A percentile compares a stretch with the other conserved stretches of the same genome.
These are phyloP conservation scores for Rhopalosiphum nymphaeae DNA, from an alignment of 2,888 invertebrate genomes.

Conservation along the genomic window DNA sequence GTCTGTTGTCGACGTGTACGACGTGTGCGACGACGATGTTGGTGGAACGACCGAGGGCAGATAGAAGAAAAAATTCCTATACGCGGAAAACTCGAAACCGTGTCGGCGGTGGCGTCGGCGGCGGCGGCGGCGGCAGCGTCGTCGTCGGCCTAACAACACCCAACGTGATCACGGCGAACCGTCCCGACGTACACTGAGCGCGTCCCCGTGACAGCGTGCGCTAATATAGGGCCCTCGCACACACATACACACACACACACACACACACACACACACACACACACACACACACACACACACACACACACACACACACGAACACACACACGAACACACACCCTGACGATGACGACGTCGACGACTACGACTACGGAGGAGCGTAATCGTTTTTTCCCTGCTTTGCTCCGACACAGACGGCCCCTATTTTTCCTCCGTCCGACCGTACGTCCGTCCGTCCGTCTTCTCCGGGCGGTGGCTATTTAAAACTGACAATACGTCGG, in stretches of 20 bases:
- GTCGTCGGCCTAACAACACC: background rate
- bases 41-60: background rate
- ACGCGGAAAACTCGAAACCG: constrained; percentile 9
- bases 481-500: constrained; percentile 48
- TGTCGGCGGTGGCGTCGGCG: too few relatives aligned
- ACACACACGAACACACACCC: background rate
- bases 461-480: constrained; percentile 9
- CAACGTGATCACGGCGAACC: constrained; percentile 19
- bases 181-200: constrained; percentile 56
- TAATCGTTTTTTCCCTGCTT: constrained; percentile 12
- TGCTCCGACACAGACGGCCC: constrained; percentile 17
- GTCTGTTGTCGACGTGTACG: background rate
- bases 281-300: background rate
- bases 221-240: background rate
- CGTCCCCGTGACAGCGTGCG: constrained; percentile 33
- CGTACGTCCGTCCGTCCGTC: background rate
- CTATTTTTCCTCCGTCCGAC: background rate
- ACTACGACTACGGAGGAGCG: background rate
- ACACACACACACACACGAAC: background rate
- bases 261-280: background rate
- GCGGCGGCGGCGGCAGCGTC: background rate
- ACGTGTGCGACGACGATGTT: background rate
- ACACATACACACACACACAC: background rate
- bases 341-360: background rate
- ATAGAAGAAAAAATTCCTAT: background rate